Evolutionary conservation across 2,113 vertebrate species (phyloP).

Genomic region (Furnarius figulus): DNA sequence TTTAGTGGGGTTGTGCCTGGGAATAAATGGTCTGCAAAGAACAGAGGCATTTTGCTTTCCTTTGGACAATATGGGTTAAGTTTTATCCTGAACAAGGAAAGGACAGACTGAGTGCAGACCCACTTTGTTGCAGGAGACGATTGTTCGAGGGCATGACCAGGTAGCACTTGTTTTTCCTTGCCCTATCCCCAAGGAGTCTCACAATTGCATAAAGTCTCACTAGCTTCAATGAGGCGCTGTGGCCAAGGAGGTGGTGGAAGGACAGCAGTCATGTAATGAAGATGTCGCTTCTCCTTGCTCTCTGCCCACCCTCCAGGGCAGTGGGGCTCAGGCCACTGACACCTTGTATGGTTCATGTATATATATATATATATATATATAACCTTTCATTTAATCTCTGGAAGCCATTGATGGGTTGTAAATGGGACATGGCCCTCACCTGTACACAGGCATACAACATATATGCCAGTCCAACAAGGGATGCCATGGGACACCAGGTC

Average conservation of each 20-base stretch:
- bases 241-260: not conserved
- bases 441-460: not conserved
- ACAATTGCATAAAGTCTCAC: not conserved
- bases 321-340: accelerated
- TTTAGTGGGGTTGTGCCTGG: not conserved
- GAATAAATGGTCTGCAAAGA: not conserved
- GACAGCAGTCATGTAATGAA: accelerated
- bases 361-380: too few species aligned
- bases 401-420: not conserved
- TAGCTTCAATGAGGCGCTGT: accelerated
- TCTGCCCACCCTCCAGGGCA: not conserved
- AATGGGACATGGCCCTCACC: accelerated
- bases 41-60: not conserved
- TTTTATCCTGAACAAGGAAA: not conserved
- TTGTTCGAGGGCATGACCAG: not conserved
- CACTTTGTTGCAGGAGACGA: not conserved
- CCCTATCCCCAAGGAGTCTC: not conserved
- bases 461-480: not conserved
- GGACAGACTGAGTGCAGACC: not conserved
- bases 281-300: not conserved
- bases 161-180: not conserved
- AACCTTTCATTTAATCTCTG: not conserved
- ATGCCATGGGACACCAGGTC: accelerated
- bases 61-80: not conserved
- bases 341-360: accelerated